phyloP scores from a whole-genome alignment of 2,797 vertebrate genomes.

The Lagocephalus sceleratus region DNA sequence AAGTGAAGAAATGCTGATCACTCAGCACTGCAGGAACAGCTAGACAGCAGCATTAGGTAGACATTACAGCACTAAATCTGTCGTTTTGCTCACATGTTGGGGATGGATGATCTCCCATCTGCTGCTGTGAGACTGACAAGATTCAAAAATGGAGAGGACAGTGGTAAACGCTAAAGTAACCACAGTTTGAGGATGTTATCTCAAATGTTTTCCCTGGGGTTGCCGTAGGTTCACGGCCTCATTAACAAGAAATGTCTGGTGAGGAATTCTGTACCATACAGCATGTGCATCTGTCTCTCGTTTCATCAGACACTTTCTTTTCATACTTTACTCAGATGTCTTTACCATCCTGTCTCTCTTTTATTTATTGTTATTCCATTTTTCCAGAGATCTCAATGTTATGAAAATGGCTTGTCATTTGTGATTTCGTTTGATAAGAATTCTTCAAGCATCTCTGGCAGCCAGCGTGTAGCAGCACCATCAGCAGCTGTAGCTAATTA shows the following conservation, averaged over 20 bases:
- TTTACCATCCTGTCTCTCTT: constrained; percentile 19
- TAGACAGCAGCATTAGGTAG: neutral
- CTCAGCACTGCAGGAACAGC: constrained; percentile 18
- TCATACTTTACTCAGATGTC: constrained; percentile 21
- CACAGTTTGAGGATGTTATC: constrained; percentile 15
- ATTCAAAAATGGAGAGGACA: constrained; percentile 5
- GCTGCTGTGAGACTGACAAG: constrained; percentile 18
- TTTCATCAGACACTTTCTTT: constrained; percentile 10
- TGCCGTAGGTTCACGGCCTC: constrained; percentile 25
- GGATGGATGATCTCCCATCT: constrained; percentile 21
- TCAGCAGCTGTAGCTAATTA: constrained; percentile 88
- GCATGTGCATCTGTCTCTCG: constrained; percentile 6
- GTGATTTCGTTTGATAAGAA: constrained; percentile 81
- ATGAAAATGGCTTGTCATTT: constrained; percentile 67
- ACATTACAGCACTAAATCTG: neutral
- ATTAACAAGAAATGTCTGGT: constrained; percentile 37
- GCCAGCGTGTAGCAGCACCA: constrained; percentile 72
- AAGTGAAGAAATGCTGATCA: constrained; percentile 47
- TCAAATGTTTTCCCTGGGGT: constrained; percentile 33
- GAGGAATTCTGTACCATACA: too few species aligned
- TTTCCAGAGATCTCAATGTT: constrained; percentile 58
- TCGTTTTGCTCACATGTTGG: constrained; percentile 8
- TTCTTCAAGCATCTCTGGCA: constrained; percentile 78
- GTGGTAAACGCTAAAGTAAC: constrained; percentile 23
- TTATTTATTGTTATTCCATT: constrained; percentile 27